These are phyloP conservation scores for Pachypsylla venusta DNA, from an alignment of 1,140 invertebrate genomes.

Conservation along the genomic window DNA sequence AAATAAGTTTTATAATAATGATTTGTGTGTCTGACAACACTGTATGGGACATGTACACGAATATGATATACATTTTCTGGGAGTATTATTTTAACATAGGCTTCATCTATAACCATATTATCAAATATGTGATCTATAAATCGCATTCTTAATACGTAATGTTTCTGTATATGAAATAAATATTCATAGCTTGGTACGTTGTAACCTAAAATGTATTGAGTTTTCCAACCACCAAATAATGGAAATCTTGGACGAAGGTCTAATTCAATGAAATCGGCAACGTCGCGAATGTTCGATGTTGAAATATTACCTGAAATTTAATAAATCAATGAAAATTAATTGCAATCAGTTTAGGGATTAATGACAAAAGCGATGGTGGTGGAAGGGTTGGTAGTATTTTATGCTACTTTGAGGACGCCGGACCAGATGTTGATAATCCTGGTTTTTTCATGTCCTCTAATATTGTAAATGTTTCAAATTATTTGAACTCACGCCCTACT, in stretches of 20 bases:
- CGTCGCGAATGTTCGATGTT: conserved; percentile 77
- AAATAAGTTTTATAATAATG: conserved; percentile 82
- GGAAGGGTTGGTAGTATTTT: no score
- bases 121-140: conserved; percentile 92
- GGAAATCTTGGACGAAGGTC: conserved; percentile 92
- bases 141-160: conserved; percentile 59
- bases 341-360: no score
- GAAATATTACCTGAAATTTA: conserved; percentile 62
- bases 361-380: no score
- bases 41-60: conserved; percentile 67
- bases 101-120: conserved; percentile 87
- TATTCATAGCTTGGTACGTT: conserved; percentile 96
- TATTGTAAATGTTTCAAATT: no score
- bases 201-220: conserved; percentile 91
- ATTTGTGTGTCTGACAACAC: conserved; percentile 55
- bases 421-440: no score
- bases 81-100: conserved; percentile 80
- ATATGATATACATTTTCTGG: conserved; percentile 83
- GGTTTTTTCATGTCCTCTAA: no score
- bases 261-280: conserved; percentile 84
- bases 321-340: no score
- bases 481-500: no score
- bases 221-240: conserved; percentile 97
- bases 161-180: conserved; percentile 60
- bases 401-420: no score